Percentiles rank a stretch among this genome's conserved stretches.
Conservation (phyloP, 2,888 invertebrate genomes). For the Arctia plantaginis region DNA sequence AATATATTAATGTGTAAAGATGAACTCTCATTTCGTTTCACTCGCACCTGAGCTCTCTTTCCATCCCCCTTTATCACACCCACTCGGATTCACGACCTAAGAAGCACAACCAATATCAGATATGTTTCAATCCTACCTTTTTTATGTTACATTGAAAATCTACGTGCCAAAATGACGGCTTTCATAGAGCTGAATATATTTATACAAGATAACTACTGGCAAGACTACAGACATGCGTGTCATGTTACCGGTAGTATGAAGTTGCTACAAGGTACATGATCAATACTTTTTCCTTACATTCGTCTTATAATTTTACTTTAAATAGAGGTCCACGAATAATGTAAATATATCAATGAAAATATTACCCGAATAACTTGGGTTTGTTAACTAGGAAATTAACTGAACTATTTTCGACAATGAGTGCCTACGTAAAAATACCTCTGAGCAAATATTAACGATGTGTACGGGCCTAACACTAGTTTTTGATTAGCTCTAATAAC, state of each 20-base stretch:
- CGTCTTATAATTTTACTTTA: background rate
- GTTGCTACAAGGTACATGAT: background rate
- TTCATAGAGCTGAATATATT: background rate
- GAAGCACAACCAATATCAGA: background rate
- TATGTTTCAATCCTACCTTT: background rate
- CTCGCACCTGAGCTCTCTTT: background rate
- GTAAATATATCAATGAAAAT: too few species aligned
- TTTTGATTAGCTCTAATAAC: too few species aligned
- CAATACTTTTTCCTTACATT: background rate
- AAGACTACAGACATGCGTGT: background rate
- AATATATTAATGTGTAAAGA: too few species aligned
- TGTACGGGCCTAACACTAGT: too few species aligned
- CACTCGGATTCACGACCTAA: background rate
- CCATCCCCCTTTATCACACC: background rate
- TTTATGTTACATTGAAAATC: background rate
- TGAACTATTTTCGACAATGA: too few species aligned
- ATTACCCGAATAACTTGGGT: too few species aligned
- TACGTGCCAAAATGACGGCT: background rate
- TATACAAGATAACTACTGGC: background rate
- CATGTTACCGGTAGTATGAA: background rate
- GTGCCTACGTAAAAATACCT: too few species aligned
- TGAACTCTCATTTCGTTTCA: background rate
- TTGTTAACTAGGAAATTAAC: too few species aligned
- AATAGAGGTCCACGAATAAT: too few species aligned
- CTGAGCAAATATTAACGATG: too few species aligned